A percentile compares a stretch with the other conserved stretches of the same genome.
phyloP scores from a whole-genome alignment of 2,888 invertebrate species.

The Drosophila prostipennis region DNA sequence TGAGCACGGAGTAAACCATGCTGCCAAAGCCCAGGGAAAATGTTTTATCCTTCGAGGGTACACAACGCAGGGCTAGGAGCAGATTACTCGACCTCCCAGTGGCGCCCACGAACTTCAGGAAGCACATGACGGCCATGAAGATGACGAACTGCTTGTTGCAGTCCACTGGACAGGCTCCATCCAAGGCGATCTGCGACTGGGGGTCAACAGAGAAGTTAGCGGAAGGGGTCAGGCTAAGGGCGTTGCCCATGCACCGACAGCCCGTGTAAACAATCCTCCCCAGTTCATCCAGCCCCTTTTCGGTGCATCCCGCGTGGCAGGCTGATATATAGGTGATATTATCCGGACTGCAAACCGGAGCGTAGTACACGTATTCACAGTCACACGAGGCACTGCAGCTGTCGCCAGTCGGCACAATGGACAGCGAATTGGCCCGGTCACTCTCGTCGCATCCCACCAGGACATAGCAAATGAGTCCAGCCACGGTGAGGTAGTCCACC shows the following conservation, averaged over 20 bases:
- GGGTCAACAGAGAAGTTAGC: neutral
- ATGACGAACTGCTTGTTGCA: constrained; percentile 85
- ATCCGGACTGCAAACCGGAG: constrained; percentile 88
- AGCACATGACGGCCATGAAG: constrained; percentile 85
- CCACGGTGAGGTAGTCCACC: constrained; percentile 87
- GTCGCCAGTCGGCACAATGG: constrained; percentile 55
- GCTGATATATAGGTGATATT: constrained; percentile 89
- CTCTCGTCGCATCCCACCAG: constrained; percentile 88
- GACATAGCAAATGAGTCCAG: constrained; percentile 87
- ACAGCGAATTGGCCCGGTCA: constrained; percentile 77
- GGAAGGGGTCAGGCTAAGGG: constrained; percentile 5
- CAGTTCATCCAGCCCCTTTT: constrained; percentile 34
- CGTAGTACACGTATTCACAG: constrained; percentile 89
- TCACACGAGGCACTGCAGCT: constrained; percentile 87
- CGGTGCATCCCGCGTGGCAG: constrained; percentile 90
- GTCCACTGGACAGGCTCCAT: constrained; percentile 86
- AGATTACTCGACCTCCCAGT: constrained; percentile 86
- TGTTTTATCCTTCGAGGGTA: constrained; percentile 88
- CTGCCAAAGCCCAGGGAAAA: constrained; percentile 88
- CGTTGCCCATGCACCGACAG: constrained; percentile 55
- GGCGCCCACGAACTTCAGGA: constrained; percentile 86
- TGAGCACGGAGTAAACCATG: constrained; percentile 87
- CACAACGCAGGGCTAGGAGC: constrained; percentile 86
- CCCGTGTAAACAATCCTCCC: constrained; percentile 50
- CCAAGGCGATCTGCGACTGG: constrained; percentile 49